These are phyloP conservation scores for Agonopterix arenella DNA, from an alignment of 2,888 invertebrate species.

Conservation along the genomic window DNA sequence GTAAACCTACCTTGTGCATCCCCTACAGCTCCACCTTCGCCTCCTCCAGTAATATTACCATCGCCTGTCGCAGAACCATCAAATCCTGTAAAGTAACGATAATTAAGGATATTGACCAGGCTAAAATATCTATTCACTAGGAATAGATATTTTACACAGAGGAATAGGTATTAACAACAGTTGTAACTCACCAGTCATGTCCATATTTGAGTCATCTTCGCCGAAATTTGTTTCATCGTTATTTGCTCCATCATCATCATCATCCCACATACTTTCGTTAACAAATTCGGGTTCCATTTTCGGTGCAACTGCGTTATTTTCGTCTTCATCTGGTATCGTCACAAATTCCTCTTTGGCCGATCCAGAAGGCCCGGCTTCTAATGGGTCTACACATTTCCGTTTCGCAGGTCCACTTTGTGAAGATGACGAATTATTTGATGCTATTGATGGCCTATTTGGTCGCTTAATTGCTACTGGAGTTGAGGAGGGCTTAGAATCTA, in stretches of 20 bases:
- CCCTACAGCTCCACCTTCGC: constrained; percentile 73
- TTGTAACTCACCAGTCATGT: constrained; percentile 71
- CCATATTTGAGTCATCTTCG: constrained; percentile 81
- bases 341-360: constrained; percentile 73
- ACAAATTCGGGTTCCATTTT: constrained; percentile 83
- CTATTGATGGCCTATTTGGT: constrained; percentile 80
- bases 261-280: constrained; percentile 77
- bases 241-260: constrained; percentile 78
- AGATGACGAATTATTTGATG: constrained; percentile 76
- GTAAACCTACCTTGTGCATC: constrained; percentile 77
- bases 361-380: constrained; percentile 78
- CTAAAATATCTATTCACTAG: not conserved
- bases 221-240: constrained; percentile 80
- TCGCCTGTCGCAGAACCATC: constrained; percentile 71
- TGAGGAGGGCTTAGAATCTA: constrained; percentile 80
- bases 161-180: not conserved
- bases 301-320: constrained; percentile 77
- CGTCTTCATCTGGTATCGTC: constrained; percentile 72
- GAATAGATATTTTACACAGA: too few species aligned
- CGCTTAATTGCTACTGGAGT: constrained; percentile 78
- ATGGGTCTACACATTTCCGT: constrained; percentile 77
- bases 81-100: constrained; percentile 43
- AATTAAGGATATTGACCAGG: too few species aligned
- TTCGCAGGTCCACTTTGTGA: constrained; percentile 77
- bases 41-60: constrained; percentile 67